These are phyloP conservation scores for Apomyelois bistriatella DNA, from an alignment of 2,888 invertebrate genomes.

Conservation along the genomic window DNA sequence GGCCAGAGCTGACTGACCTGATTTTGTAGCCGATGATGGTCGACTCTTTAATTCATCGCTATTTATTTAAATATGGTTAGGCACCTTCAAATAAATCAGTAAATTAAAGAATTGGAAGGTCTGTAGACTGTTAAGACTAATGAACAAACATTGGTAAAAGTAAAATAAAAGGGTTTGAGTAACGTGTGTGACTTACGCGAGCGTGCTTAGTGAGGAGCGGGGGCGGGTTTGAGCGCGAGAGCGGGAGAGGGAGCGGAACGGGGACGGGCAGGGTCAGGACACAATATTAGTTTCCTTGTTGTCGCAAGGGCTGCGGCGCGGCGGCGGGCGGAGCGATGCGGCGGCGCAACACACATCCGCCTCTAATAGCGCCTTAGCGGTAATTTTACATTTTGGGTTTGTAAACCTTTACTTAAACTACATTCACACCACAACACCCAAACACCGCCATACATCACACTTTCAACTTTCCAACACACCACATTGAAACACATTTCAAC, in stretches of 20 bases:
- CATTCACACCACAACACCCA: constrained; percentile 38
- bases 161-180: constrained; percentile 11
- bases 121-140: not conserved
- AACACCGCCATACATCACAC: constrained; percentile 21
- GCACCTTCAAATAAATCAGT: no score
- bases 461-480: constrained; percentile 27
- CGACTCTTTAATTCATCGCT: not conserved
- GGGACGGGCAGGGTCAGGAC: constrained; percentile 69
- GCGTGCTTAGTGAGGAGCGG: constrained; percentile 18
- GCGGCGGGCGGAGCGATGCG: constrained; percentile 74
- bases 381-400: constrained; percentile 79
- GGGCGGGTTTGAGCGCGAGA: constrained; percentile 61
- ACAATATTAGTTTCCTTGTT: constrained; percentile 81
- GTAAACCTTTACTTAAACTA: constrained; percentile 78
- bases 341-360: constrained; percentile 71
- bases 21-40: not conserved
- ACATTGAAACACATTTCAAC: constrained; percentile 28
- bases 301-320: constrained; percentile 80
- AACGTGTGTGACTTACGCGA: constrained; percentile 10
- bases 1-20: constrained; percentile 1
- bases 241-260: constrained; percentile 44
- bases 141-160: constrained; percentile 17
- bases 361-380: constrained; percentile 77
- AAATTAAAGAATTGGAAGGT: constrained; percentile 10
- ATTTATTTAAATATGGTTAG: no score